A percentile compares a stretch with the other conserved stretches of the same genome.
phyloP scores from a whole-genome alignment of 1,140 invertebrate genomes.

The Yoshiicerus persimilis region DNA sequence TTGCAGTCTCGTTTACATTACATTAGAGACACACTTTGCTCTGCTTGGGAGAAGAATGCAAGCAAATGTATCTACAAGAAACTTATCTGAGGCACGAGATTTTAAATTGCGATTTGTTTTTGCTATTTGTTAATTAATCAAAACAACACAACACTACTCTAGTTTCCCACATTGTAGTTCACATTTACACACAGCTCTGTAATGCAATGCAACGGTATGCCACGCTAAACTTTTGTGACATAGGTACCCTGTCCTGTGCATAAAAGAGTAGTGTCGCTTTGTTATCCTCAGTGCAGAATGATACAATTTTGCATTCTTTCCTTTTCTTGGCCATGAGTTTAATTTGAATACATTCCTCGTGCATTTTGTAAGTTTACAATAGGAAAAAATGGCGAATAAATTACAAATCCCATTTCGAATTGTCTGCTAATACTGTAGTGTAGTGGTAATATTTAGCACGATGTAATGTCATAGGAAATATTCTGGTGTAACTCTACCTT shows the following conservation, averaged over 20 bases:
- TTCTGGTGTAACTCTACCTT: not conserved
- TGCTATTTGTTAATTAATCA: constrained; percentile 13
- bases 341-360: not conserved
- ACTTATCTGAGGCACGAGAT: not conserved
- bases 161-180: not conserved
- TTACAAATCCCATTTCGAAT: not conserved
- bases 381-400: not conserved
- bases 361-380: not conserved
- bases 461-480: not conserved
- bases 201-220: not conserved
- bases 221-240: too few relatives aligned
- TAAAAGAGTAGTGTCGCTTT: too few relatives aligned
- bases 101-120: constrained; percentile 15
- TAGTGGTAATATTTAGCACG: not conserved
- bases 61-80: not conserved
- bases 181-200: not conserved
- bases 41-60: not conserved
- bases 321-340: not conserved
- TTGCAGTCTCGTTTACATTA: not conserved
- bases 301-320: not conserved
- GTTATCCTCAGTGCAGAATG: not conserved
- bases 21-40: not conserved
- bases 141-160: not conserved
- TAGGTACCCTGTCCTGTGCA: too few relatives aligned
- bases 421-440: not conserved